Evolutionary conservation across 2,888 invertebrate genomes (phyloP).

Genomic region (Ceratothoa steindachneri): DNA sequence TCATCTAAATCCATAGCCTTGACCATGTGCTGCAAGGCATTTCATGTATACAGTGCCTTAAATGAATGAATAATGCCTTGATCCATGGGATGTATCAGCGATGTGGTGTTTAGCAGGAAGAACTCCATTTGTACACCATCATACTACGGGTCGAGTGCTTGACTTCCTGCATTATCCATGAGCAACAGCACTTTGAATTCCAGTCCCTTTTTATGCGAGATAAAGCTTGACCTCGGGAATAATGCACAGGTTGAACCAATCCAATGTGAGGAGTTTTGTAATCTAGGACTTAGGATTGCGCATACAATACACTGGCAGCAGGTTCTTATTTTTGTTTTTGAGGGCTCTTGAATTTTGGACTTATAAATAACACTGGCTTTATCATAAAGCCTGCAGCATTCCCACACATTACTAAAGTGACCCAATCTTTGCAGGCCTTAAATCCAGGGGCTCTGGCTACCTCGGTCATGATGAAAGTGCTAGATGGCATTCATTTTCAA

Average conservation of each 20-base stretch:
- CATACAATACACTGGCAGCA: too few species aligned
- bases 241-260: neutral
- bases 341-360: too few species aligned
- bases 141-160: neutral
- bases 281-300: neutral
- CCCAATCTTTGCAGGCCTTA: constrained; percentile 34
- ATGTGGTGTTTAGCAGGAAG: too few species aligned
- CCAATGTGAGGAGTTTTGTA: neutral
- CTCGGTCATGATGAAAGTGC: constrained; percentile 22
- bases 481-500: constrained; percentile 25
- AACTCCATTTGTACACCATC: too few species aligned
- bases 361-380: constrained; percentile 19
- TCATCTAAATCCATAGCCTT: constrained; percentile 31
- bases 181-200: neutral
- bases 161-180: too few species aligned
- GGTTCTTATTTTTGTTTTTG: too few species aligned
- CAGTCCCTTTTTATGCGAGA: neutral
- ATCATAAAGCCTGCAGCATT: constrained; percentile 42
- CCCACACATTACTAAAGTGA: constrained; percentile 37
- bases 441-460: constrained; percentile 30
- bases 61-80: neutral
- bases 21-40: constrained; percentile 26
- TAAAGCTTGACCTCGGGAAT: neutral
- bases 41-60: neutral
- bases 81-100: too few species aligned